phyloP scores from a whole-genome alignment of 1,140 invertebrate genomes.

The Nilaparvata lugens region DNA sequence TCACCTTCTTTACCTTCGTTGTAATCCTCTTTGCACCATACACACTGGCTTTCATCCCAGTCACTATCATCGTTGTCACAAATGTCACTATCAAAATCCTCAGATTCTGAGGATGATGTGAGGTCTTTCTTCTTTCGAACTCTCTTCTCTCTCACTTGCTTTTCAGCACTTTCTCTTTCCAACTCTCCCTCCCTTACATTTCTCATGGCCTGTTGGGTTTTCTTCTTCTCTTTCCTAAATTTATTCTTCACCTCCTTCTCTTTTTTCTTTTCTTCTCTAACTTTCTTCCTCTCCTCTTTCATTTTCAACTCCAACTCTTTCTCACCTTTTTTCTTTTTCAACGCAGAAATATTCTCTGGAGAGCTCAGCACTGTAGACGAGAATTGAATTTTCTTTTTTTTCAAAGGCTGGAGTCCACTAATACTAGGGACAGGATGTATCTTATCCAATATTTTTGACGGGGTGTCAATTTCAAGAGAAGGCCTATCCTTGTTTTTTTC shows the following conservation, averaged over 20 bases:
- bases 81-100: too few relatives aligned
- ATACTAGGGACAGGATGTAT: too few relatives aligned
- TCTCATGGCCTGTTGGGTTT: neutral
- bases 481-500: neutral
- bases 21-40: conserved; percentile 12
- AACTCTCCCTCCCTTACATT: neutral
- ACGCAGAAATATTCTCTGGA: too few relatives aligned
- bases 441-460: neutral
- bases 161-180: neutral
- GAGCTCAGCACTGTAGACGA: too few relatives aligned
- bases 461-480: neutral
- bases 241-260: too few relatives aligned
- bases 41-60: neutral
- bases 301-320: too few relatives aligned
- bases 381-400: too few relatives aligned
- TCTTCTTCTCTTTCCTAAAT: too few relatives aligned
- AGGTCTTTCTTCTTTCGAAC: neutral
- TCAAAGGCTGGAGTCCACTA: too few relatives aligned
- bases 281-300: too few relatives aligned
- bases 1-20: conserved; percentile 4
- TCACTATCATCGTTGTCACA: neutral
- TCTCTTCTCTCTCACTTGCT: neutral
- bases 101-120: neutral
- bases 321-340: too few relatives aligned
- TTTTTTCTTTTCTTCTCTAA: too few relatives aligned